These are phyloP conservation scores for Nycteola revayana DNA, from an alignment of 2,888 invertebrate species.

Conservation along the genomic window DNA sequence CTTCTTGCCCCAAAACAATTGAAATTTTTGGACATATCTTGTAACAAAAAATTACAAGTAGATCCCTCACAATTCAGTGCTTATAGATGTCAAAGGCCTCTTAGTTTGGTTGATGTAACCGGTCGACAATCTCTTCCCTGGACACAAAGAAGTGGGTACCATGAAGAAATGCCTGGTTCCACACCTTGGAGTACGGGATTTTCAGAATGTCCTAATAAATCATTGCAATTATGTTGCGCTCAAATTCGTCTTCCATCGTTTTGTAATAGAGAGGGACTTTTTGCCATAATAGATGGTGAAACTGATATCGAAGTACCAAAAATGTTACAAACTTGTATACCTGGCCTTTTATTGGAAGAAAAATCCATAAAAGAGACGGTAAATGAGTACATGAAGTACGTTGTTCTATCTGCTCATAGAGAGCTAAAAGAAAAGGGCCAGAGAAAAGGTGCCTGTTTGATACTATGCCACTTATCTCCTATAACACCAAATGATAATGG, in stretches of 20 bases:
- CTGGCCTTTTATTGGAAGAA: conserved; percentile 90
- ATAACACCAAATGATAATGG: conserved; percentile 82
- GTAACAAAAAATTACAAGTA: conserved; percentile 90
- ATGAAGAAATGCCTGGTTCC: conserved; percentile 76
- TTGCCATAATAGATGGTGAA: conserved; percentile 92
- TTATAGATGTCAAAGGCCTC: conserved; percentile 89
- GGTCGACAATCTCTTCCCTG: conserved; percentile 88
- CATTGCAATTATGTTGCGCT: conserved; percentile 87
- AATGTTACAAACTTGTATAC: conserved; percentile 87
- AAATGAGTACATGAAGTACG: conserved; percentile 92
- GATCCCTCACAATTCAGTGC: conserved; percentile 91
- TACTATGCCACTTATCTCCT: conserved; percentile 87
- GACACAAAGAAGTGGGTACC: conserved; percentile 73
- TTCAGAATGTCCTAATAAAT: conserved; percentile 90
- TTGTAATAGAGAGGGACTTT: conserved; percentile 90
- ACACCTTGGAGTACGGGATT: conserved; percentile 92
- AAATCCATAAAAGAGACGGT: conserved; percentile 90
- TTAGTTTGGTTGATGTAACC: conserved; percentile 92
- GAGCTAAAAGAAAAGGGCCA: conserved; percentile 89
- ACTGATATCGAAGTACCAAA: conserved; percentile 86
- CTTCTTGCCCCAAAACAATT: conserved; percentile 90
- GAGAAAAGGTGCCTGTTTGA: conserved; percentile 87
- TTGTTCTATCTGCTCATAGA: conserved; percentile 89
- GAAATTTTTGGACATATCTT: conserved; percentile 92
- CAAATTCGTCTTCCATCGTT: conserved; percentile 90